These are phyloP conservation scores for Isichthys henryi DNA, from an alignment of 2,113 vertebrate species.

Conservation along the genomic window DNA sequence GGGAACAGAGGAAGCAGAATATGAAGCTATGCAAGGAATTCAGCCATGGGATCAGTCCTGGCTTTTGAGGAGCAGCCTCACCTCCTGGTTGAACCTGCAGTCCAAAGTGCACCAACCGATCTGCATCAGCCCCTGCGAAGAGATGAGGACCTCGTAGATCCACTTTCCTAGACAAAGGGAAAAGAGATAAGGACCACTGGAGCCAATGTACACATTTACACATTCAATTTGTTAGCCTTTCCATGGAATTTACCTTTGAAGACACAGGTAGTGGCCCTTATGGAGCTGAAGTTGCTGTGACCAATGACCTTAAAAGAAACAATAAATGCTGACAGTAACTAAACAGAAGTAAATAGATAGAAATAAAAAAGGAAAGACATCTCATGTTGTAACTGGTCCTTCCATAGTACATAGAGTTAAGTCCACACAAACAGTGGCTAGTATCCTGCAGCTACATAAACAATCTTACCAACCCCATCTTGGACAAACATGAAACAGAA, in stretches of 20 bases:
- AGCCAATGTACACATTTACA: neutral
- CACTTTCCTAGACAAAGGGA: constrained; percentile 72
- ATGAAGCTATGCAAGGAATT: neutral
- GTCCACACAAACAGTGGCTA: neutral
- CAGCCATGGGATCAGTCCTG: neutral
- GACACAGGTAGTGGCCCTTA: constrained; percentile 89
- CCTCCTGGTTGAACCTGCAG: constrained; percentile 98
- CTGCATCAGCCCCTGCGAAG: constrained; percentile 98
- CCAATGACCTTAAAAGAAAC: constrained; percentile 76
- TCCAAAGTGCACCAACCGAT: constrained; percentile 95
- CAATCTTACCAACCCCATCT: neutral
- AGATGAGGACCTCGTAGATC: constrained; percentile 97
- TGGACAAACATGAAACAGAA: neutral
- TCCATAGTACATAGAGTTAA: neutral
- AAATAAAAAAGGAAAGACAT: neutral
- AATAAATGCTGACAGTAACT: constrained; percentile 16
- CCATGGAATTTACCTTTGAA: constrained; percentile 75
- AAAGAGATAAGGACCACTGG: neutral
- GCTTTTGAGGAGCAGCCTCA: constrained; percentile 34
- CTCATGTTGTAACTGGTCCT: neutral
- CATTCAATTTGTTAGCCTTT: neutral
- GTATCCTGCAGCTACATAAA: neutral
- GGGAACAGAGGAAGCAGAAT: neutral
- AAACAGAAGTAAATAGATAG: neutral
- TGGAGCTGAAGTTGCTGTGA: constrained; percentile 98